Percentiles rank a stretch among this genome's conserved stretches.
Conservation (phyloP, 2,113 vertebrate genomes). For the Dipodomys spectabilis region DNA sequence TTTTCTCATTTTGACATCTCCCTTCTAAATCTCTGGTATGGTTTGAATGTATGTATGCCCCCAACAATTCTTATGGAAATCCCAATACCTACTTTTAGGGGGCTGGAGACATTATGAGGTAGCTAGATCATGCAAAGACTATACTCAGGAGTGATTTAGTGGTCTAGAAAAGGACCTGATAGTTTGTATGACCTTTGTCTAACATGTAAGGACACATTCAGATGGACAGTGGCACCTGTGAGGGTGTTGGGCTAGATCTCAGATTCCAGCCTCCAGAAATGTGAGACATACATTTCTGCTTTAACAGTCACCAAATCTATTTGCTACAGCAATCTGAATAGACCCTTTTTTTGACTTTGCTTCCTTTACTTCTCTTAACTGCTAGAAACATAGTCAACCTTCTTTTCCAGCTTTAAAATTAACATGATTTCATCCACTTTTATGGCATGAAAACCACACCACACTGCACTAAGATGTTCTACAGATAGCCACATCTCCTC, state of each 20-base stretch:
- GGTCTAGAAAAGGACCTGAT: neutral
- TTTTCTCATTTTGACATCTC: neutral
- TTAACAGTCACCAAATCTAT: no score
- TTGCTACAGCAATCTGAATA: neutral
- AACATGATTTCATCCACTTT: neutral
- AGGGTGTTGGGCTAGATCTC: no score
- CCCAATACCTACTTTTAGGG: neutral
- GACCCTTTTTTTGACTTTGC: neutral
- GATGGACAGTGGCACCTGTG: rapidly evolving
- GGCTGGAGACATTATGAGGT: rapidly evolving
- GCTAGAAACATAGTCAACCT: neutral
- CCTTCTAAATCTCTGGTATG: neutral
- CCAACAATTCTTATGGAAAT: neutral
- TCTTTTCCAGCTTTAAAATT: neutral
- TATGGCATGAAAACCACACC: rapidly evolving
- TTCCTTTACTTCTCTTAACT: neutral
- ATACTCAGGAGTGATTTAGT: rapidly evolving
- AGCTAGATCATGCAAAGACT: neutral
- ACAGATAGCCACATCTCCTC: neutral
- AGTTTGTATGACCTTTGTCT: neutral
- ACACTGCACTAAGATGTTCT: neutral
- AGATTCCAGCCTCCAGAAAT: neutral
- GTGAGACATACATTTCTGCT: neutral
- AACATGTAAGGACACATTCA: neutral
- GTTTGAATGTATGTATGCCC: neutral